phyloP scores from a whole-genome alignment of 2,113 vertebrate species.

The Nasalis larvatus region DNA sequence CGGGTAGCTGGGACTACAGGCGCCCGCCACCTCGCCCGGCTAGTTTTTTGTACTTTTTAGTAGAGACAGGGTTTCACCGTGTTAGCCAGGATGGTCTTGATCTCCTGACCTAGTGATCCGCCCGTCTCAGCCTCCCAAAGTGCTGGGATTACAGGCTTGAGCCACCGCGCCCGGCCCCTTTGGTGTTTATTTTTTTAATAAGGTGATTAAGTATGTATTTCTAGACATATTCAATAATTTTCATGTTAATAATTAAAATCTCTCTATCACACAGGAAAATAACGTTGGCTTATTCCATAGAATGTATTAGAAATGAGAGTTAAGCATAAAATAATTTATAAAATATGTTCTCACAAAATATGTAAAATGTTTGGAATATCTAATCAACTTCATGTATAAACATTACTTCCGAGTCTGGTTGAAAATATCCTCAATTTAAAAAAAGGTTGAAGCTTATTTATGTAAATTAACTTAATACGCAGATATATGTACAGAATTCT shows the following conservation, averaged over 20 bases:
- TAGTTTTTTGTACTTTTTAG: no score
- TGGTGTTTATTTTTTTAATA: background rate
- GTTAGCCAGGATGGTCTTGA: no score
- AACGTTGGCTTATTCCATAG: background rate
- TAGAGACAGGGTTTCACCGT: no score
- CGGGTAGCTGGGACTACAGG: no score
- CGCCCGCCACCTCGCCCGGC: no score
- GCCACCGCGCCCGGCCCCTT: no score
- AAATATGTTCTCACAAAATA: background rate
- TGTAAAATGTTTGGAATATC: background rate
- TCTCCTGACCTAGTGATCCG: no score
- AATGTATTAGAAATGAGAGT: background rate
- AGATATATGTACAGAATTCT: conserved; percentile 15
- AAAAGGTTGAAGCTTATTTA: background rate
- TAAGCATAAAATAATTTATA: background rate
- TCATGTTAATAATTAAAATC: background rate
- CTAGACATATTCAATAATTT: background rate
- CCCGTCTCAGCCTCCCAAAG: no score
- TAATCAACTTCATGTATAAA: background rate
- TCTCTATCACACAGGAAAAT: background rate
- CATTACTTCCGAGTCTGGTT: background rate
- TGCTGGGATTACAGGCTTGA: no score
- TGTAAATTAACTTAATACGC: background rate
- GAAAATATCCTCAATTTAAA: background rate
- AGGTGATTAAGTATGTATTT: background rate